Evolutionary conservation across 30 jellyfish, hydroid and myxozoan species (phyloP).

Genomic region (Pseudorhiza aurosa): DNA sequence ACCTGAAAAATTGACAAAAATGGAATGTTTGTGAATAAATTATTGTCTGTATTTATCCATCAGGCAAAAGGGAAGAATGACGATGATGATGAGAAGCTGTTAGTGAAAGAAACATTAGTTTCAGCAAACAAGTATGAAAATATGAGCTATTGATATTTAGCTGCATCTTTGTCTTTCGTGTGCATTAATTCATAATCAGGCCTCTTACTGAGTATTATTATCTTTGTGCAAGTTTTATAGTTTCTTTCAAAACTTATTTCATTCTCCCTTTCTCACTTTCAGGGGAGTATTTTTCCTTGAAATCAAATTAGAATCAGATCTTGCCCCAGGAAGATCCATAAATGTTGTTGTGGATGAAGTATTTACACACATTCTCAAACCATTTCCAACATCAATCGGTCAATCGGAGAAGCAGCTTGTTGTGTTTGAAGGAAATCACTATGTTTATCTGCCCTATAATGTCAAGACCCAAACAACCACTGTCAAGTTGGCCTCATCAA

Average conservation of each 20-base stretch:
- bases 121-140: conserved; percentile 61
- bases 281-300: conserved; percentile 46
- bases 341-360: conserved; percentile 70
- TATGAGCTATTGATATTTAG: too few species aligned
- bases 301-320: conserved; percentile 58
- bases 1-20: too few species aligned
- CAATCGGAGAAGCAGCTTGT: conserved; percentile 96
- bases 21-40: too few species aligned
- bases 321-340: conserved; percentile 47
- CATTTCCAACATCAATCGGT: conserved; percentile 89
- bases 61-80: conserved; percentile 60
- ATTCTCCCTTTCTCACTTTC: too few species aligned
- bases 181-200: too few species aligned
- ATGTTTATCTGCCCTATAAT: conserved; percentile 71
- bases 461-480: conserved; percentile 86
- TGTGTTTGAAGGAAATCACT: conserved; percentile 78
- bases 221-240: too few species aligned
- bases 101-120: conserved; percentile 40
- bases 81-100: conserved; percentile 75
- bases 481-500: conserved; percentile 81
- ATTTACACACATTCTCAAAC: conserved; percentile 62
- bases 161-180: not conserved
- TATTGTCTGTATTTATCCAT: too few species aligned
- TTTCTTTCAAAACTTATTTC: too few species aligned
- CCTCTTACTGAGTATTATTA: too few species aligned